phyloP scores from a whole-genome alignment of 2,797 vertebrate genomes.

The Gallinago solitaria region DNA sequence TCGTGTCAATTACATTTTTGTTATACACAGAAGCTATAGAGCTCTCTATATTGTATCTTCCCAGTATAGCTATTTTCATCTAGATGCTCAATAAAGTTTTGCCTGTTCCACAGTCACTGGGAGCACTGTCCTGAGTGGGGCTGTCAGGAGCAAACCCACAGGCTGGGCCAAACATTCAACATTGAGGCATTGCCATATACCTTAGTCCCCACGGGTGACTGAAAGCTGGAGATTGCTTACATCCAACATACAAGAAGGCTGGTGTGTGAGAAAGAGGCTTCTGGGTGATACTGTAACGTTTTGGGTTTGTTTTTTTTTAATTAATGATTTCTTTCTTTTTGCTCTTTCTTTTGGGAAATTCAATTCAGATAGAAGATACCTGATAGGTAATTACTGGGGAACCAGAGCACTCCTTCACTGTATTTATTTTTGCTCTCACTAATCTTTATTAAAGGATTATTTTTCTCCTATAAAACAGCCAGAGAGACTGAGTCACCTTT shows the following conservation, averaged over 20 bases:
- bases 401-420: not conserved
- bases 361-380: not conserved
- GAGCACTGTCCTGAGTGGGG: not conserved
- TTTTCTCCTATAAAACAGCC: not conserved
- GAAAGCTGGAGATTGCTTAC: not conserved
- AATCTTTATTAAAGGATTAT: not conserved
- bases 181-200: rapidly evolving
- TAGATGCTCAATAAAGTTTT: not conserved
- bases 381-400: not conserved
- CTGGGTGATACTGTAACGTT: not conserved
- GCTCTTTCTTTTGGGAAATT: not conserved
- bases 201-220: rapidly evolving
- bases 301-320: not conserved
- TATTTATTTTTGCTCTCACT: not conserved
- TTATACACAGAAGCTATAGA: not conserved
- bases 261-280: not conserved
- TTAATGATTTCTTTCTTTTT: not conserved
- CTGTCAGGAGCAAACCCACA: not conserved
- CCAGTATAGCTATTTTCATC: not conserved
- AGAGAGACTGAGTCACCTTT: not conserved
- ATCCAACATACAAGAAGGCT: rapidly evolving
- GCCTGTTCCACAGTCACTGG: too few relatives aligned
- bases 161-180: not conserved
- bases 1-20: not conserved
- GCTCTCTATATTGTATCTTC: not conserved